These are phyloP conservation scores for Oligia latruncula DNA, from an alignment of 2,888 invertebrate species.

Conservation along the genomic window DNA sequence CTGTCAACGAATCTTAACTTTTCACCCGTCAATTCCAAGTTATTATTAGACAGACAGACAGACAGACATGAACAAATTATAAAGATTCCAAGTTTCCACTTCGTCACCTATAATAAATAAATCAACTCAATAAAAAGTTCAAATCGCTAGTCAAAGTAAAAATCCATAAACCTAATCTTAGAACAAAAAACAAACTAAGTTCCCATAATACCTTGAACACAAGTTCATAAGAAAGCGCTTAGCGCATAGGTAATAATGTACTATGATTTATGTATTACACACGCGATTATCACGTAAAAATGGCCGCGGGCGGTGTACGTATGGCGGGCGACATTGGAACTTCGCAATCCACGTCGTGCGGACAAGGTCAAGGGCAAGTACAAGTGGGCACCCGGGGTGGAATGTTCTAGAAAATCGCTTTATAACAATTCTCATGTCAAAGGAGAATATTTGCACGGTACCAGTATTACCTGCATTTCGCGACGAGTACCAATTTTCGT, in stretches of 20 bases:
- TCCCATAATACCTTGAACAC: slow-evolving; percentile 31
- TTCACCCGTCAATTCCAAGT: slow-evolving; percentile 15
- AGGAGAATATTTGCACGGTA: slow-evolving; percentile 47
- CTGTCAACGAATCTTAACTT: slow-evolving; percentile 19
- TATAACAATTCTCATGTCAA: slow-evolving; percentile 46
- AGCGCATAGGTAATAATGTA: slow-evolving; percentile 36
- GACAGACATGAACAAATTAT: slow-evolving; percentile 16
- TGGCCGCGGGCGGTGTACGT: slow-evolving; percentile 36
- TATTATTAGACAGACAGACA: slow-evolving; percentile 10
- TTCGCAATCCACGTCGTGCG: slow-evolving; percentile 58
- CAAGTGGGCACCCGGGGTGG: slow-evolving; percentile 58
- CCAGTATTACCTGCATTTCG: slow-evolving; percentile 18
- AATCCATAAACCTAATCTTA: background rate
- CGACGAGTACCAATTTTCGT: slow-evolving; percentile 28
- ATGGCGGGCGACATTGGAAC: slow-evolving; percentile 61
- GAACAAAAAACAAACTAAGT: slow-evolving; percentile 23
- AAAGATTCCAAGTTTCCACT: background rate
- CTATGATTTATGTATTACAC: slow-evolving; percentile 52
- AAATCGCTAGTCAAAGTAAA: background rate
- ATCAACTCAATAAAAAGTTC: background rate
- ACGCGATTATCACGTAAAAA: slow-evolving; percentile 62
- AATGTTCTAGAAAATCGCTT: slow-evolving; percentile 59
- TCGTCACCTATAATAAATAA: background rate
- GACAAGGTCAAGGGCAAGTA: slow-evolving; percentile 62
- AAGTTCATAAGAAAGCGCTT: slow-evolving; percentile 40